A percentile compares a stretch with the other conserved stretches of the same genome.
These are phyloP conservation scores for Apus apus DNA, from an alignment of 2,113 vertebrate genomes.

Conservation along the genomic window DNA sequence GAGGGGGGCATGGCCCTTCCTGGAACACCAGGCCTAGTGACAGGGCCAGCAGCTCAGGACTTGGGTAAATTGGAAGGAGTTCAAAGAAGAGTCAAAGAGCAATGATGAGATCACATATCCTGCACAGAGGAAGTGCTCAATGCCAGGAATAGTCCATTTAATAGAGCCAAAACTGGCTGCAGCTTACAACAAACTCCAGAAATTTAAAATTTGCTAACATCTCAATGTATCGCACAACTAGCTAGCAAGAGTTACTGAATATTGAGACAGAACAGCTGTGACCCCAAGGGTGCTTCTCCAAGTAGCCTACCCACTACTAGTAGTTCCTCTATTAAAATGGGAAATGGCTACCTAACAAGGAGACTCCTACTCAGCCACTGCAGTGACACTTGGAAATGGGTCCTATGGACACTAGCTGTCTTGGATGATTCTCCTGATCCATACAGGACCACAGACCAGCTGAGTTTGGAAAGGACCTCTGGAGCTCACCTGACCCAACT, in stretches of 20 bases:
- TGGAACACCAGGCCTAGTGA: background rate
- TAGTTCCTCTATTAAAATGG: background rate
- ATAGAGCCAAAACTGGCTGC: background rate
- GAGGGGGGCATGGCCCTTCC: background rate
- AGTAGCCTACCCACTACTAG: background rate
- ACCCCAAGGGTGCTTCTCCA: background rate
- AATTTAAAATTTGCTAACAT: background rate
- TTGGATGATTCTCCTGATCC: background rate
- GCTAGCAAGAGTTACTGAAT: background rate
- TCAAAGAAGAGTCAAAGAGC: background rate
- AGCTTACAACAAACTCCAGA: background rate
- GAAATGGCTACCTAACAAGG: background rate
- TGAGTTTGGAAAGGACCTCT: too few relatives aligned
- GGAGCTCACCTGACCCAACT: too few relatives aligned
- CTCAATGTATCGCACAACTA: background rate
- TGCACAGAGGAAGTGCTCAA: rapidly evolving
- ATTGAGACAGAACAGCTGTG: background rate
- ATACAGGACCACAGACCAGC: too few relatives aligned
- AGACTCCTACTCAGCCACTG: background rate
- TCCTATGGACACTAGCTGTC: rapidly evolving
- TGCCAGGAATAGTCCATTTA: background rate
- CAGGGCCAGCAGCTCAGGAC: rapidly evolving
- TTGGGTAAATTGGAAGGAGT: background rate
- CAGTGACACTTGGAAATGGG: background rate
- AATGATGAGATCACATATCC: rapidly evolving